Evolutionary conservation across 2,888 invertebrate species (phyloP), one percentile per base, ranked within the genome.

Genomic region (Phorcus lineatus): DNA sequence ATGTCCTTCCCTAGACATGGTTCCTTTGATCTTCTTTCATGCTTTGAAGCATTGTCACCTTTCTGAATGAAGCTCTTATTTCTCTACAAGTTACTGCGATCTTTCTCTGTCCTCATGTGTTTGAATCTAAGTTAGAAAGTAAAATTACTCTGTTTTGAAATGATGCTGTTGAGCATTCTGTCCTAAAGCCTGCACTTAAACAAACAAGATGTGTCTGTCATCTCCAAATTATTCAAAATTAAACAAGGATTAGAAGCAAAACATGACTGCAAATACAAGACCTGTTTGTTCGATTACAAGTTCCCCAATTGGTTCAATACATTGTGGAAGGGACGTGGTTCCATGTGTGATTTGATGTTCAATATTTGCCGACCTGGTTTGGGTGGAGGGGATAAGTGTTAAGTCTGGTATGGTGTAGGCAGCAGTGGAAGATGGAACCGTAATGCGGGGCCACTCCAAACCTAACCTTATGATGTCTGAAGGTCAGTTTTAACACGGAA

Each of bases 311-410:
- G 70, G 70, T 70, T 70, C 70, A 70, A 70, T 70, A 40, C n/a
- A 36, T 36, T 70, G 70, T 70, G 40, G 16, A 16, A 17, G 19
- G 31, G 70, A 70, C 70, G 13, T 70, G 31, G 36, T 31, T 67
- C 70, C 70, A 62, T 62, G 62, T 70, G 70, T 28, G 28, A 70
- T 70, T 40, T 70, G 31, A 70, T 28, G 70, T 28, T 70, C 70
- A 70, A 70, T 70, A 70, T 70, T 70, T 70, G 70, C 40, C 4
- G n/a, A 36, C n/a, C 70, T n/a, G 70, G 70, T 19, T 70, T 28
- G 70, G 28, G 28, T 13, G 19, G 16, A 28, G 36, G 11, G 40
- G 70, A 40, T 70, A 19, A 70, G 70, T 70, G 70, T 70, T 28
- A 70, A 31, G 40, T 36, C 36, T 70, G 70, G 19, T 16, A 9